Percentiles rank a stretch among this genome's conserved stretches.
phyloP scores from a whole-genome alignment of 2,888 invertebrate genomes.

The Nymphalis urticae region DNA sequence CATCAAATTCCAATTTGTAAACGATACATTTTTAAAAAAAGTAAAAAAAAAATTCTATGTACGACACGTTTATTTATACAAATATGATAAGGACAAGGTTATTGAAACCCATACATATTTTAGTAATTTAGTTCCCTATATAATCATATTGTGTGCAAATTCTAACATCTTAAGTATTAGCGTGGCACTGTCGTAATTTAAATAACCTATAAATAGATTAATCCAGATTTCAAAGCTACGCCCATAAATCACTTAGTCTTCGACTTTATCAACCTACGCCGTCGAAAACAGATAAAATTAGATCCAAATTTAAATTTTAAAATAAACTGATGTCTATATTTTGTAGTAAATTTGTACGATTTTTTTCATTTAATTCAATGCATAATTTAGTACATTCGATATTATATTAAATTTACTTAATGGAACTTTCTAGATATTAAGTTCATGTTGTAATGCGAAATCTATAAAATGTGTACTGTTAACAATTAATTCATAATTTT shows the following conservation, averaged over 20 bases:
- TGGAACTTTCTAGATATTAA: neutral
- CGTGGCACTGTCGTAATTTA: conserved; percentile 2
- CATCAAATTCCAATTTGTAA: too few species aligned
- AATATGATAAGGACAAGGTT: too few species aligned
- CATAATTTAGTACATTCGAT: conserved; percentile 11
- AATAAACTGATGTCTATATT: conserved; percentile 33
- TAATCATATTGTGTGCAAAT: conserved; percentile 1
- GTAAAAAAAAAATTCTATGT: too few species aligned
- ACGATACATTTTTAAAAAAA: too few species aligned
- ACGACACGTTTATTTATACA: too few species aligned
- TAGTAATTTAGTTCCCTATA: too few species aligned
- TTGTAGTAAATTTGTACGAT: conserved; percentile 20
- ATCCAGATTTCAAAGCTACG: conserved; percentile 26
- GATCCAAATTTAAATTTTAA: conserved; percentile 13
- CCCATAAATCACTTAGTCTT: conserved; percentile 29
- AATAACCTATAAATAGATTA: conserved; percentile 19
- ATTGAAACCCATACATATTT: too few species aligned
- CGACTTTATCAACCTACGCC: conserved; percentile 28
- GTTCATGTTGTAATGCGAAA: neutral
- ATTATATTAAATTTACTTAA: conserved; percentile 5
- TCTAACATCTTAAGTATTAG: neutral
- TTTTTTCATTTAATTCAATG: conserved; percentile 13
- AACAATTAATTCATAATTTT: too few species aligned
- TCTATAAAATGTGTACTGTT: too few species aligned
- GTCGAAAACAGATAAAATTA: conserved; percentile 26